Base-by-base conservation (phyloP, 2,113 vertebrate genomes). In the Orientallactaga bullata region DNA sequence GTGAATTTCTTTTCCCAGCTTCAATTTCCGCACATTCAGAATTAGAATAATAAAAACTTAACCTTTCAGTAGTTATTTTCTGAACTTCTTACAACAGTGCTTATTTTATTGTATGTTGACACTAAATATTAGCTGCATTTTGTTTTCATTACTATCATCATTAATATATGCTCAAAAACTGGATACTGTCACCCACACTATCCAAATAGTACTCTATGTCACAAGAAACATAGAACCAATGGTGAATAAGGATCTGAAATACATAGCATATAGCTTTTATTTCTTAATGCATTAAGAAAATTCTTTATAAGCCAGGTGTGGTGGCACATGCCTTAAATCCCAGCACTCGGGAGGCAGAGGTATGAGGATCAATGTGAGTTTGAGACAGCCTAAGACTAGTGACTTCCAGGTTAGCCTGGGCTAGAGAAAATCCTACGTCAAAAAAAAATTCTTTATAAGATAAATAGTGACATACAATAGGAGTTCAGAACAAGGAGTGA, bases 1-100 rank as follows among this genome's bases (percentile, higher is more conserved):
- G 28, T 85, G 72, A 74, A 9, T 76, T 88, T 76, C 9, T 32
- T 88, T 89, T 63, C 11, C 9, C 83, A 83, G 23, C 2, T 86
- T 94, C 42, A 61, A 61, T 74, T 83, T 88, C 24, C 2, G 88
- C 32, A 84, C 39, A 89, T 86, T 74, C 23, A 39, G 94, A 76
- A 68, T 80, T 69, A 89, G 7, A 23, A 63, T 77, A 93, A 60
- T 76, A 84, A 80, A 35, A 71, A 55, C 20, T 51, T 87, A 74
- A 51, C 37, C 16, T 85, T 65, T 28, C 7, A 42, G 23, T 85
- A 47, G 85, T 79, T 82, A 73, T 58, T 80, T 77, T 51, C 86
- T 35, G 28, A 94, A 37, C 35, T 72, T 85, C 30, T 86, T 76
- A 84, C 10, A 94, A 51, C 2, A 71, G 7, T 73, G 7, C 58